Base-by-base conservation (phyloP, 2,113 vertebrate genomes). In the Myodes glareolus region DNA sequence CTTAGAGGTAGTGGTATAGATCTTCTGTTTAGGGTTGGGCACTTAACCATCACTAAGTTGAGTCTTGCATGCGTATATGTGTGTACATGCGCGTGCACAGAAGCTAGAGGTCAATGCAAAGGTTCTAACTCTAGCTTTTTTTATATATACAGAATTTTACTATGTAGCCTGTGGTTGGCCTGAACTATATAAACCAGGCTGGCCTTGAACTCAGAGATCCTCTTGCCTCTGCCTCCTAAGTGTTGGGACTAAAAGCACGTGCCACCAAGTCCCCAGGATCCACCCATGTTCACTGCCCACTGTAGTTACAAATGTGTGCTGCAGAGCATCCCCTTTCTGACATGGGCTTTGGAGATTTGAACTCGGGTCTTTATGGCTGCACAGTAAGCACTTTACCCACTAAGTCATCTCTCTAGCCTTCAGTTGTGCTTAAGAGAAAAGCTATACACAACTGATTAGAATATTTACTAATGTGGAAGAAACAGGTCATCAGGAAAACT, bases 381-480 rank as follows among this genome's bases (percentile, higher is more conserved):
- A 45, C 9, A 47, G 42, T 17, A 21, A 86, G 29, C 29, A 31
- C 29, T 47, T 67, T 67, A 36, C 29, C 16, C 81, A 39, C 58
- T 65, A 17, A 85, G 23, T n/a, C 29, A 67, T 33, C 42, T 31
- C 7, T 67, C 42, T 67, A 67, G 84, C 84, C 17, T 67, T 67
- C 65, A 52, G 23, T 27, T 97, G 94, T 98, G 96, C 96, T 96
- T 97, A 86, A 95, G 70, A 97, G 94, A 97, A 97, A 91, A 88
- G 90, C 91, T 98, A 98, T 97, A 97, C 97, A 98, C 98, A 98
- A 97, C 94, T 98, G 97, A 94, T 14, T 45, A 89, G 77, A 88
- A 77, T n/a, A 90, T 52, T 89, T 85, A 89, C 39, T 81, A 91
- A 50, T 45, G 12, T 90, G 31, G 55, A 86, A 95, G 42, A 14